Evolutionary conservation across 2,113 vertebrate genomes (phyloP), one percentile per base, ranked within the genome.

Genomic region (Zingel zingel): DNA sequence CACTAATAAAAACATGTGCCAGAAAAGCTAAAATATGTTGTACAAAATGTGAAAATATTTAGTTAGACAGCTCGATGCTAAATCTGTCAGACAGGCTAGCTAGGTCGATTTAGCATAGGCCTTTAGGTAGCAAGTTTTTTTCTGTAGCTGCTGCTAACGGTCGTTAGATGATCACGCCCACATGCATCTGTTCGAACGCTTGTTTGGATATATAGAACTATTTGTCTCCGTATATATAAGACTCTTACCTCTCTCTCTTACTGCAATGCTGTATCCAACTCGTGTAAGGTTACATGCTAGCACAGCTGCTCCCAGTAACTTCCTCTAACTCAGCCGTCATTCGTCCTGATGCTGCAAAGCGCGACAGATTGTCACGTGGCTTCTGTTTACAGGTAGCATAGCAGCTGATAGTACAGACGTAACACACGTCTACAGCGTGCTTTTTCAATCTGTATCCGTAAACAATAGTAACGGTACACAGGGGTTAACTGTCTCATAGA

Each of bases 261-360:
- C 47, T 23, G 63, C 73, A 70, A 70, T 23, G 75, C 36, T 69
- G 51, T 43, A 30, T 61, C 78, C 82, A 81, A 83, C 59, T 87
- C 69, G 59, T 84, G 64, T 71, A 58, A 56, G 87, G 73, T 91
- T 88, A 92, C 94, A 94, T 94, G 74, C 68, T 93, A 90, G 82
- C 91, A 82, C 76, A 82, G 78, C 81, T 84, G 79, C 85, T 74
- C 70, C 61, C 66, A 62, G 66, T 71, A 92, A 93, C 92, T 94
- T 94, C 94, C 93, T 93, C 89, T 25, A 86, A 89, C 82, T 90
- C 81, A 27, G 88, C 90, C 93, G 92, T 92, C 87, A 89, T 74
- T 90, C 92, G 91, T 77, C 74, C 86, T 74, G 85, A 74, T 90
- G 92, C 92, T 86, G 92, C 88, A 88, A 88, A 93, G 76, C 84